Conservation (phyloP, 2,797 vertebrate genomes). For the Sebastiscus tertius region DNA sequence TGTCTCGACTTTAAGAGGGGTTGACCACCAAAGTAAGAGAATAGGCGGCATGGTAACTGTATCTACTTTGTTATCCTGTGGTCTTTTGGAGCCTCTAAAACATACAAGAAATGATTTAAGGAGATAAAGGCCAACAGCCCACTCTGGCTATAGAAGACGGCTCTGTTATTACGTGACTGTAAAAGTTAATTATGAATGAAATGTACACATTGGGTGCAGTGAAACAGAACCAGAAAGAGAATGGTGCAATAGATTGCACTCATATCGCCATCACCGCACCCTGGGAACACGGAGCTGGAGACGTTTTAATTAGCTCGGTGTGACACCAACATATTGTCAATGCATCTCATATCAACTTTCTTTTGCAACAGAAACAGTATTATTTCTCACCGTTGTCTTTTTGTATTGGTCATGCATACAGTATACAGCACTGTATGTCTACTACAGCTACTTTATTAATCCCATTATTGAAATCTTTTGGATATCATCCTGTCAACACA, state of each 20-base stretch:
- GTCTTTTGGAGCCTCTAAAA: not conserved
- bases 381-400: not conserved
- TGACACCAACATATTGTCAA: not conserved
- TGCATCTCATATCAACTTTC: not conserved
- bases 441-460: no score
- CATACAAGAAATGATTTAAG: not conserved
- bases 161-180: not conserved
- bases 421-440: no score
- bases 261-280: not conserved
- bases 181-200: not conserved
- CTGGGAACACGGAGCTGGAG: not conserved
- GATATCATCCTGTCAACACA: no score
- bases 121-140: not conserved
- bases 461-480: no score
- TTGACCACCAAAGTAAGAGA: no score
- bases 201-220: not conserved
- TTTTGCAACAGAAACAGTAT: not conserved
- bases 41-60: not conserved
- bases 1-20: no score
- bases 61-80: not conserved
- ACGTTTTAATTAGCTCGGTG: constrained; percentile 2
- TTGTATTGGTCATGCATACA: not conserved
- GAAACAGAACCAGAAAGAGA: not conserved
- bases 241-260: not conserved
- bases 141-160: not conserved